Evolutionary conservation across 92 coral and sea anemone genomes (phyloP).

Genomic region (Epizoanthus stellaris): DNA sequence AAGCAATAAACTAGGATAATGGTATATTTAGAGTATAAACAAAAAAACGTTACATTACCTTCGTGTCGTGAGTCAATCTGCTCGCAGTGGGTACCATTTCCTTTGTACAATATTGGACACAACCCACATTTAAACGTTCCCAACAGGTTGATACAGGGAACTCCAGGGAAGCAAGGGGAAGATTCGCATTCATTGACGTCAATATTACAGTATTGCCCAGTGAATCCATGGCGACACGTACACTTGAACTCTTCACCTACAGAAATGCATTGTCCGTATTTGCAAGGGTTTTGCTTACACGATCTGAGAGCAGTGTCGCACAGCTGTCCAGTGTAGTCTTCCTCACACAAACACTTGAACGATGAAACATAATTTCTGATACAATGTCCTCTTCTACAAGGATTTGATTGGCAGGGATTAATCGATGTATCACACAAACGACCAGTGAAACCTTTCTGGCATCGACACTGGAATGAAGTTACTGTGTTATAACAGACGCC

Average conservation of each 20-base stretch:
- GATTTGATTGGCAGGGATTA: constrained; percentile 74
- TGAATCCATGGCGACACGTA: constrained; percentile 68
- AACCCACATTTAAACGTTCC: constrained; percentile 76
- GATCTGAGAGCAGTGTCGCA: constrained; percentile 58
- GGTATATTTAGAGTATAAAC: not conserved
- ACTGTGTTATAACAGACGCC: constrained; percentile 71
- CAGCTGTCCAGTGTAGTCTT: constrained; percentile 62
- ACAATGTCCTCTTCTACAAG: constrained; percentile 79
- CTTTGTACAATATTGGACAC: constrained; percentile 79
- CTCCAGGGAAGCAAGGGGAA: constrained; percentile 59
- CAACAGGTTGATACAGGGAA: constrained; percentile 53
- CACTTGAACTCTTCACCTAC: constrained; percentile 52
- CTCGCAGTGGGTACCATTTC: constrained; percentile 76
- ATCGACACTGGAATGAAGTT: constrained; percentile 70
- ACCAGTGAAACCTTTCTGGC: constrained; percentile 75
- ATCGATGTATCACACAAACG: constrained; percentile 58
- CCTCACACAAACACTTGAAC: constrained; percentile 67
- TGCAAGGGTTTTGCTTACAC: constrained; percentile 68
- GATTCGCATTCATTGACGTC: constrained; percentile 51
- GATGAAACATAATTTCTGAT: constrained; percentile 21
- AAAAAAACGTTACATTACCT: not conserved
- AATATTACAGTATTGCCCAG: constrained; percentile 45
- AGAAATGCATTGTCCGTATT: constrained; percentile 62
- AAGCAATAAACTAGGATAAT: too few species aligned
- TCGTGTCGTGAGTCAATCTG: constrained; percentile 19